Conservation (phyloP, 2,797 vertebrate genomes). For the Botia almorhae region DNA sequence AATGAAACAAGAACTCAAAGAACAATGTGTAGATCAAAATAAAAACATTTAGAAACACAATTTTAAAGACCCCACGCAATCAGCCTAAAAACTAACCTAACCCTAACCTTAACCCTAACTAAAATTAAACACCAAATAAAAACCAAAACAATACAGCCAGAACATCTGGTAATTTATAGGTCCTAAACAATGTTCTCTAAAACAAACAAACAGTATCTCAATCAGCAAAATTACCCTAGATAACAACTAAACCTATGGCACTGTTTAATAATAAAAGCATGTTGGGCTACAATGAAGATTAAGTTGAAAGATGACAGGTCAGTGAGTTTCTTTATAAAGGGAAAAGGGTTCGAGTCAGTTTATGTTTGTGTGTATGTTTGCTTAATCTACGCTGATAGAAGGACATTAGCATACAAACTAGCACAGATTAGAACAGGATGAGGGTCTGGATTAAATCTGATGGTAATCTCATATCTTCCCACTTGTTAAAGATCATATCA, state of each 20-base stretch:
- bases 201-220: too few relatives aligned
- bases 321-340: constrained; percentile 54
- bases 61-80: not conserved
- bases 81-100: too few relatives aligned
- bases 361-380: constrained; percentile 40
- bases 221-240: not conserved
- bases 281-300: not conserved
- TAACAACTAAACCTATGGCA: constrained; percentile 6
- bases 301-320: constrained; percentile 56
- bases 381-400: constrained; percentile 38
- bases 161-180: too few relatives aligned
- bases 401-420: constrained; percentile 46
- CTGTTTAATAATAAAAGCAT: not conserved
- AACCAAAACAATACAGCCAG: too few relatives aligned
- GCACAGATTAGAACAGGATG: constrained; percentile 5
- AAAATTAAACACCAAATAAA: too few relatives aligned
- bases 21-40: too few relatives aligned
- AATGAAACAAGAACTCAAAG: not conserved
- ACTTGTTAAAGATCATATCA: constrained; percentile 43
- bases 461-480: constrained; percentile 10
- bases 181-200: too few relatives aligned
- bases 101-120: too few relatives aligned
- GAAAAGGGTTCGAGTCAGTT: constrained; percentile 46
- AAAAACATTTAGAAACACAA: too few relatives aligned
- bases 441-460: constrained; percentile 31